Conservation (phyloP, 2,888 invertebrate species). For the Mayetiola destructor region DNA sequence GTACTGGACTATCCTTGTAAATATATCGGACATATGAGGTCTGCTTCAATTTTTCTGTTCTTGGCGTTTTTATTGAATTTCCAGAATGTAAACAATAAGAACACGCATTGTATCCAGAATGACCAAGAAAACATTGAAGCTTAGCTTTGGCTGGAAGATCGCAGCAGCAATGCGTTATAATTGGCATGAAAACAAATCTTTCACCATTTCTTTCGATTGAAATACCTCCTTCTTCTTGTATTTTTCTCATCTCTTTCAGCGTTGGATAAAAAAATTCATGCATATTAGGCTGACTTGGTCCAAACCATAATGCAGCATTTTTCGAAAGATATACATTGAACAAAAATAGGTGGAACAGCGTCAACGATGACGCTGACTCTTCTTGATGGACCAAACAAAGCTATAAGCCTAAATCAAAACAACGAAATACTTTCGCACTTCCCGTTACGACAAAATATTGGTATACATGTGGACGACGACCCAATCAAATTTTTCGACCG, state of each 20-base stretch:
- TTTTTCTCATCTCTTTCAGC: not conserved
- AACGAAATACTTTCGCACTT: too few species aligned
- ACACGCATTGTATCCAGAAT: not conserved
- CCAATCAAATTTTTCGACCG: too few species aligned
- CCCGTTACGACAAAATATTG: too few species aligned
- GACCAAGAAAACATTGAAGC: not conserved
- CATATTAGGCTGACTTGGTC: not conserved
- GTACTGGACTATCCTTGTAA: not conserved
- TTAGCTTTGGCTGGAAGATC: conserved; percentile 2
- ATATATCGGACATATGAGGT: not conserved
- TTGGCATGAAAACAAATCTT: not conserved
- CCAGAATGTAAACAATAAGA: not conserved
- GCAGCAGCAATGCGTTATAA: not conserved
- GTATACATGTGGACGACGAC: too few species aligned
- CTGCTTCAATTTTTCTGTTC: not conserved
- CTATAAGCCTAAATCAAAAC: too few species aligned
- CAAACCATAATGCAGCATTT: too few species aligned
- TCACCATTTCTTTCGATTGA: not conserved
- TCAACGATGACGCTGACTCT: too few species aligned
- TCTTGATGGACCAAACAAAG: too few species aligned
- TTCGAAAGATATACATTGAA: too few species aligned
- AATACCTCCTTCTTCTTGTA: not conserved
- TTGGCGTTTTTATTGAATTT: not conserved
- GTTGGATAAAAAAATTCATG: not conserved
- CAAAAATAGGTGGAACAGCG: too few species aligned